Percentiles rank a stretch among this genome's conserved stretches.
phyloP scores from a whole-genome alignment of 2,888 invertebrate genomes.

The Adelognathus sp. region DNA sequence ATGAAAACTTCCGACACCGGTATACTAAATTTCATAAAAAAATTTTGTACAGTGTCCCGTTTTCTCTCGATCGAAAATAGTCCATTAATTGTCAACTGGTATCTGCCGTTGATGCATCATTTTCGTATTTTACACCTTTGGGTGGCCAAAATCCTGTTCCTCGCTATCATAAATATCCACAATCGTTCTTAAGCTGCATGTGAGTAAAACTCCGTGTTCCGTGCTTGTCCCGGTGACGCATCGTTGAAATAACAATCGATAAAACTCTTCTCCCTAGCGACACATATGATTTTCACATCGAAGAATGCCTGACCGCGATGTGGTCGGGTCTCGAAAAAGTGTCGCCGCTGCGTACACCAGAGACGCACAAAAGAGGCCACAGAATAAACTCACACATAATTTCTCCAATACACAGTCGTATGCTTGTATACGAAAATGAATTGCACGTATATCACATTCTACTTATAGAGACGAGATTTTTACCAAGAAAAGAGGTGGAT shows the following conservation, averaged over 20 bases:
- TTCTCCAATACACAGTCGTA: conserved; percentile 27
- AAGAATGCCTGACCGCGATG: conserved; percentile 52
- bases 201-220: neutral
- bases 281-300: conserved; percentile 56
- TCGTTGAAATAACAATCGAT: neutral
- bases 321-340: conserved; percentile 49
- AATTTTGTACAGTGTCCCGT: conserved; percentile 31
- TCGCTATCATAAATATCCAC: neutral
- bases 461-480: conserved; percentile 34
- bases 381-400: conserved; percentile 39
- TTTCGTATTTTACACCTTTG: neutral
- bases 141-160: neutral
- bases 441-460: conserved; percentile 4
- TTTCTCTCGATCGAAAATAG: conserved; percentile 44
- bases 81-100: conserved; percentile 36
- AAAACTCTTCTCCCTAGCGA: conserved; percentile 23
- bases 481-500: conserved; percentile 25
- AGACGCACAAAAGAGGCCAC: conserved; percentile 49
- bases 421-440: conserved; percentile 7
- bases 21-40: too few species aligned
- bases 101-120: neutral
- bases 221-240: conserved; percentile 11
- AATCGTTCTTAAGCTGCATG: conserved; percentile 2
- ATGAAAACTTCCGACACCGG: too few species aligned
- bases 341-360: conserved; percentile 64